Conservation (phyloP, 1,140 invertebrate species). For the Laupala kohalensis region DNA sequence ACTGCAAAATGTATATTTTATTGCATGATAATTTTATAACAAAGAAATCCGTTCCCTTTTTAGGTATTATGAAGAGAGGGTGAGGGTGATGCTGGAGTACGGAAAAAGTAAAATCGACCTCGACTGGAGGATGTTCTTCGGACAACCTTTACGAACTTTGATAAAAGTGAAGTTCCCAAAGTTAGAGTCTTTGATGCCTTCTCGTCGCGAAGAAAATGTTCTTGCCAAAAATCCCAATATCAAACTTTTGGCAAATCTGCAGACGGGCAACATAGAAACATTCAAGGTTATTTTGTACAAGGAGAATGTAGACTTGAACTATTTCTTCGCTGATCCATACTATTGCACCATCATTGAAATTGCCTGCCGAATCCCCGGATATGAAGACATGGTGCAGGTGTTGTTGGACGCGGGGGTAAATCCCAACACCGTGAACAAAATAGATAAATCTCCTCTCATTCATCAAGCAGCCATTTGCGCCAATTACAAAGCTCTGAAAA, state of each 20-base stretch:
- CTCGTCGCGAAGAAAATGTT: not conserved
- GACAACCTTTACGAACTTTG: not conserved
- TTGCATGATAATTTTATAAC: no score
- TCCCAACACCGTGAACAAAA: slow-evolving; percentile 46
- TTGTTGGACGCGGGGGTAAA: slow-evolving; percentile 49
- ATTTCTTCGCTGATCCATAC: slow-evolving; percentile 31
- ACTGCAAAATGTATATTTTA: no score
- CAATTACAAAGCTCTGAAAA: slow-evolving; percentile 35
- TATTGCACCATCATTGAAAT: slow-evolving; percentile 39
- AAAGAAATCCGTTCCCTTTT: not conserved
- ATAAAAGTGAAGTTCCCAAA: not conserved
- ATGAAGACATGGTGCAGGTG: slow-evolving; percentile 37
- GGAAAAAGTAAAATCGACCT: not conserved
- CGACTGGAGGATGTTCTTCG: not conserved
- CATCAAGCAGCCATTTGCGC: slow-evolving; percentile 48
- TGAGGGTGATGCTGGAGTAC: not conserved
- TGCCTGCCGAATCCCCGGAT: slow-evolving; percentile 25
- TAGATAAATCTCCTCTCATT: slow-evolving; percentile 44
- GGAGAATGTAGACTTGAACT: slow-evolving; percentile 22
- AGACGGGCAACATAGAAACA: not conserved
- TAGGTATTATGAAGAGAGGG: not conserved
- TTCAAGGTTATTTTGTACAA: not conserved
- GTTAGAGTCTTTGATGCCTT: not conserved
- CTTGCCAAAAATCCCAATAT: not conserved
- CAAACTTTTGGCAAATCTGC: not conserved